These are phyloP conservation scores for Limnephilus marmoratus DNA, from an alignment of 2,888 invertebrate genomes.

Conservation along the genomic window DNA sequence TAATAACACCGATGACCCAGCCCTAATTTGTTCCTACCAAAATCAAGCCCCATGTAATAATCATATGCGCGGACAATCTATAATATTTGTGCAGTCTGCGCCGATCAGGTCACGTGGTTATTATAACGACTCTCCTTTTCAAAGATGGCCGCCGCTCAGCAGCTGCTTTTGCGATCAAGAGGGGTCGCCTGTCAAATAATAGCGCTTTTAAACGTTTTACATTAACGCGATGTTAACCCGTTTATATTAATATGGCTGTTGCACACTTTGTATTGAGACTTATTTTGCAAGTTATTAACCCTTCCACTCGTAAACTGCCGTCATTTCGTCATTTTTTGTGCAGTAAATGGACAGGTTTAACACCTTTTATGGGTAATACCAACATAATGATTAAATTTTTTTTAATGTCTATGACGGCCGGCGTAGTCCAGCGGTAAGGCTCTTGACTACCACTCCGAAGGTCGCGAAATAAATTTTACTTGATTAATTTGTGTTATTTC, in stretches of 20 bases:
- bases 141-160: constrained; percentile 24
- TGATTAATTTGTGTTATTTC: too few relatives aligned
- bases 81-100: constrained; percentile 25
- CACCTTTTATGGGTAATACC: too few relatives aligned
- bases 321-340: too few relatives aligned
- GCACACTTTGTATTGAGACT: background rate
- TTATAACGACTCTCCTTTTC: constrained; percentile 33
- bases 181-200: constrained; percentile 39
- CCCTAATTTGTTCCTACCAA: background rate
- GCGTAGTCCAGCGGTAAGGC: too few relatives aligned
- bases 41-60: background rate
- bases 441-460: too few relatives aligned
- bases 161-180: constrained; percentile 29
- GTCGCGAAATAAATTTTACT: too few relatives aligned
- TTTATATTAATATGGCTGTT: background rate
- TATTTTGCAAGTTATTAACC: too few relatives aligned
- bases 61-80: constrained; percentile 8
- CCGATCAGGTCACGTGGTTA: constrained; percentile 33
- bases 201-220: background rate
- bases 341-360: too few relatives aligned
- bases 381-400: too few relatives aligned
- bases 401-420: too few relatives aligned
- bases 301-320: too few relatives aligned
- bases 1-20: background rate
- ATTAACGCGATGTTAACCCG: background rate